Evolutionary conservation across 2,888 invertebrate genomes (phyloP), one percentile per base, ranked within the genome.

Genomic region (Morpho deidamia): DNA sequence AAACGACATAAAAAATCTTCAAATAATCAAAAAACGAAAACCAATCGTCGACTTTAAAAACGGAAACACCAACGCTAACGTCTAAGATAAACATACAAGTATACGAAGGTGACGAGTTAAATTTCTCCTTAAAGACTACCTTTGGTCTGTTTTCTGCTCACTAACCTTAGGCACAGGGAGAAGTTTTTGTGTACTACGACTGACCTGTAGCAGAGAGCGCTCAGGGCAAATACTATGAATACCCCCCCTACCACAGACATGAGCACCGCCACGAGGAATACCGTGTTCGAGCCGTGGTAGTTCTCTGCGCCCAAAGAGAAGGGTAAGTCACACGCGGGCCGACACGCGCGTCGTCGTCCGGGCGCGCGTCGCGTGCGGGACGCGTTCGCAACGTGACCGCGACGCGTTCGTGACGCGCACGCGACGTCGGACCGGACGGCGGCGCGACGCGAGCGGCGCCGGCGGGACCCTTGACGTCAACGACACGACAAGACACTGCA

Each of bases 131-230:
- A 88, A 86, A 89, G 89, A 92, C 92, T 92, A 92, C 92, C 92
- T 90, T 90, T 92, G 92, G 92, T 91, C 90, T 90, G 93, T 92
- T 92, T 94, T 94, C 95, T 95, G 95, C 95, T 94, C 95, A 96
- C 96, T 96, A 96, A 97, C 96, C 96, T 96, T 95, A 96, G 95
- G 95, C 96, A 96, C 94, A 96, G 95, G 95, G 95, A 96, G 96
- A 96, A 95, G 95, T 96, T 96, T 96, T 96, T 96, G 96, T 97
- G 96, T 94, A 97, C 96, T 95, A 96, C 96, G 94, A 96, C 96
- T 96, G 96, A 97, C 96, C 97, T 96, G 96, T 97, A 97, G 96
- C 97, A 97, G 93, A 97, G 95, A 93, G 97, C 97, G 95, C 97
- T 95, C 93, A 97, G 95, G 93, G 97, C 97, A 95, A 97, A 97